Base-by-base conservation (phyloP, 2,113 vertebrate genomes). In the Campylomormyrus tamandua region DNA sequence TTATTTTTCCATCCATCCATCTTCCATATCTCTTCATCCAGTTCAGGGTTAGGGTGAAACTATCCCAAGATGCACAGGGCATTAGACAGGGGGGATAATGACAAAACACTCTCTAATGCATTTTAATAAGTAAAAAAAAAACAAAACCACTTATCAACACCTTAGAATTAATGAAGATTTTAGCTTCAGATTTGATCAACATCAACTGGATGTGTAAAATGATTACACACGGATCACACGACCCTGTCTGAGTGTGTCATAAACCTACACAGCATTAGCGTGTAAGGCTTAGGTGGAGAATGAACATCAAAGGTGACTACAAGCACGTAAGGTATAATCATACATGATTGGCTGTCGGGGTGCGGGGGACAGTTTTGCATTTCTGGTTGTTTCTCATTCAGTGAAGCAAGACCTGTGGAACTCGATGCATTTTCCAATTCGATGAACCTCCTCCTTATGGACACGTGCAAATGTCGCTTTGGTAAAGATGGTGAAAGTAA, bases 401-500 rank as follows among this genome's bases (percentile, higher is more conserved):
- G 94, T 95, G 94, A 95, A 94, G 94, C 89, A 19, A 90, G 91
- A 93, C 93, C 94, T 92, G 93, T 93, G 94, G 93, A 94, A 93
- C 95, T 92, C 93, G 94, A 91, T 94, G 94, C 92, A 90, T 94
- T 95, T 95, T 94, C 93, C 95, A 95, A 94, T 96, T 95, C 94
- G 90, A 93, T 91, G 93, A 92, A 80, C 92, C 93, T 92, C 92
- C 92, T 93, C 92, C 94, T 95, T 95, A 94, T 93, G 93, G 91
- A 91, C 93, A 94, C 95, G 93, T 95, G 93, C 94, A 95, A 95
- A 95, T 95, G 95, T 95, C 95, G 95, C 93, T 94, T 94, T 93
- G 93, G 92, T 91, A 89, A 92, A 94, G 94, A 91, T 92, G 94
- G 94, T 93, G 92, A 93, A 94, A 94, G 93, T 94, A 91, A 94